Evolutionary conservation across 2,113 vertebrate genomes (phyloP).

Genomic region (Corythornis vintsioides): DNA sequence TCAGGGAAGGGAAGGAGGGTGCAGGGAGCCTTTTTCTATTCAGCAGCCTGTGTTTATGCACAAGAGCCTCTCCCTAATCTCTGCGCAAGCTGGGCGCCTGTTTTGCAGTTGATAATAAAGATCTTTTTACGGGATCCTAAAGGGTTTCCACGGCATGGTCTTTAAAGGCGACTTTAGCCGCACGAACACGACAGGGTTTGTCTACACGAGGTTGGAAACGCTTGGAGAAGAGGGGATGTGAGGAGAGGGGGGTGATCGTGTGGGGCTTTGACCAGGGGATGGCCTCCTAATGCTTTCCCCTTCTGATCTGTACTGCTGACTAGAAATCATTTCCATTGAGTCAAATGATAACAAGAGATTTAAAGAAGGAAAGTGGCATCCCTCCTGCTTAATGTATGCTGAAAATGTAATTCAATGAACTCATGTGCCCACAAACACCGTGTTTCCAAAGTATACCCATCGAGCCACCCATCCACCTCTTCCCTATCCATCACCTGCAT

Average conservation of each 20-base stretch:
- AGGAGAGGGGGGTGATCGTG: neutral
- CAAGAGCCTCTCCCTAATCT: neutral
- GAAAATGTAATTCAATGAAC: neutral
- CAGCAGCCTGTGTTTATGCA: neutral
- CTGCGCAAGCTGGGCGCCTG: neutral
- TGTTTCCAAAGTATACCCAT: neutral
- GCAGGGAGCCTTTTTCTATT: neutral
- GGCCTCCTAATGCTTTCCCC: neutral
- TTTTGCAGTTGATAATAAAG: neutral
- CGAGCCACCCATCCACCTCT: neutral
- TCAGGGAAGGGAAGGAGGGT: neutral
- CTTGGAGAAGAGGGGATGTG: neutral
- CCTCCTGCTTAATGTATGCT: fast-evolving
- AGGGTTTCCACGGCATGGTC: neutral
- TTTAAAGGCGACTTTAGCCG: neutral
- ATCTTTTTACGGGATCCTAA: neutral
- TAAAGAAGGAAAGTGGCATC: neutral
- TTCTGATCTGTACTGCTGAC: neutral
- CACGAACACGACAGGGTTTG: neutral
- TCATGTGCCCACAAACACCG: neutral
- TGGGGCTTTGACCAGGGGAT: fast-evolving
- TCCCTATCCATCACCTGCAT: neutral
- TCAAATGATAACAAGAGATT: neutral
- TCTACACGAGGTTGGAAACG: fast-evolving
- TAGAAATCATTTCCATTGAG: neutral